phyloP scores from a whole-genome alignment of 2,888 invertebrate species.

The Anodontia alba region DNA sequence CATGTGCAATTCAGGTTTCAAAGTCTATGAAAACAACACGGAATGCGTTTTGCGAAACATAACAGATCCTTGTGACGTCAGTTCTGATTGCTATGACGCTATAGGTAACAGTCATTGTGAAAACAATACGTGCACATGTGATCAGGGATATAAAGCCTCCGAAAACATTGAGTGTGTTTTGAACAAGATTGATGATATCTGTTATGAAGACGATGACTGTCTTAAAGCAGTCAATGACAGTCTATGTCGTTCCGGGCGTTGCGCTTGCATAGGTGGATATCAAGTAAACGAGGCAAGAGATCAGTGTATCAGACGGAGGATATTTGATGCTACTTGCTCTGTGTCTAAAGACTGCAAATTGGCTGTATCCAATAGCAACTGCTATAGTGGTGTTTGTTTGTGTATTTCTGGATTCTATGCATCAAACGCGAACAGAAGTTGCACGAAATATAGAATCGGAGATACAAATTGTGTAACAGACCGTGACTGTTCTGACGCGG shows the following conservation, averaged over 20 bases:
- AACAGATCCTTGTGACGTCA: constrained; percentile 34
- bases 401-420: constrained; percentile 61
- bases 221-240: constrained; percentile 43
- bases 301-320: constrained; percentile 40
- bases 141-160: constrained; percentile 40
- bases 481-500: constrained; percentile 50
- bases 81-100: constrained; percentile 44
- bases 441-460: constrained; percentile 56
- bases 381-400: constrained; percentile 50
- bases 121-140: constrained; percentile 42
- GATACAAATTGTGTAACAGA: constrained; percentile 50
- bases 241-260: constrained; percentile 31
- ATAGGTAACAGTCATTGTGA: constrained; percentile 44
- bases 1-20: constrained; percentile 47
- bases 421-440: constrained; percentile 45
- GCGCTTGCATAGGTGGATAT: constrained; percentile 41
- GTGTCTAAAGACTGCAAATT: constrained; percentile 55
- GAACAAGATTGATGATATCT: constrained; percentile 45
- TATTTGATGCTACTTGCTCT: constrained; percentile 60
- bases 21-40: constrained; percentile 4
- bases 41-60: constrained; percentile 35
- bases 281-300: constrained; percentile 28
- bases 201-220: constrained; percentile 47
- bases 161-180: constrained; percentile 31
- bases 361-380: constrained; percentile 61